Evolutionary conservation across 2,888 invertebrate genomes (phyloP).

Genomic region (Agriotes lineatus): DNA sequence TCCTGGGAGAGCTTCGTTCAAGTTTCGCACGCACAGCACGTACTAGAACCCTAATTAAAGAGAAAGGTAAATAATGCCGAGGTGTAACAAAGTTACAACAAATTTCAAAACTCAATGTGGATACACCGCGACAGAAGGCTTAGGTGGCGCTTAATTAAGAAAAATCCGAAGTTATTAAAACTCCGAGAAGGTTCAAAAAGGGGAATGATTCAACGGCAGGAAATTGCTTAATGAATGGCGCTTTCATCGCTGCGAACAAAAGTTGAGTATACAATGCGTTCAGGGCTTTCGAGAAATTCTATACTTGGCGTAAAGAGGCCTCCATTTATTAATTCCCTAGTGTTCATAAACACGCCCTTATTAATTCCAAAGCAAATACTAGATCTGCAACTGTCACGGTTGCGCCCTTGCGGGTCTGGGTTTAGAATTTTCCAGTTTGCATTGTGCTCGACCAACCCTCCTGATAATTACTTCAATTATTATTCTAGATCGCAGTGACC

Average conservation of each 20-base stretch:
- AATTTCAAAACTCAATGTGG: no score
- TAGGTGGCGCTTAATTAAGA: no score
- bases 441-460: neutral
- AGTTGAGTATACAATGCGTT: conserved; percentile 6
- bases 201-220: neutral
- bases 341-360: conserved; percentile 9
- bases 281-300: neutral
- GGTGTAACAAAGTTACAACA: no score
- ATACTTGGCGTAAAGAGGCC: conserved; percentile 1
- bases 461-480: neutral
- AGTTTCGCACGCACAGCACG: no score
- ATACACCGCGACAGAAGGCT: no score
- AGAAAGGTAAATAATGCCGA: no score
- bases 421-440: neutral
- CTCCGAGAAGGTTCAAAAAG: neutral
- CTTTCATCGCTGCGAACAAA: neutral
- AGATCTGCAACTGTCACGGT: neutral
- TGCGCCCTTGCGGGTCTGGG: no score
- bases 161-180: neutral
- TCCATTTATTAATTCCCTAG: conserved; percentile 11
- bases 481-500: neutral
- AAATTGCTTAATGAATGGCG: neutral
- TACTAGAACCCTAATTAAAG: no score
- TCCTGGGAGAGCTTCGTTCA: no score
- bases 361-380: neutral